A percentile compares a stretch with the other conserved stretches of the same genome.
Evolutionary conservation across 1,140 invertebrate species (phyloP).

Genomic region (Lepidurus arcticus): DNA sequence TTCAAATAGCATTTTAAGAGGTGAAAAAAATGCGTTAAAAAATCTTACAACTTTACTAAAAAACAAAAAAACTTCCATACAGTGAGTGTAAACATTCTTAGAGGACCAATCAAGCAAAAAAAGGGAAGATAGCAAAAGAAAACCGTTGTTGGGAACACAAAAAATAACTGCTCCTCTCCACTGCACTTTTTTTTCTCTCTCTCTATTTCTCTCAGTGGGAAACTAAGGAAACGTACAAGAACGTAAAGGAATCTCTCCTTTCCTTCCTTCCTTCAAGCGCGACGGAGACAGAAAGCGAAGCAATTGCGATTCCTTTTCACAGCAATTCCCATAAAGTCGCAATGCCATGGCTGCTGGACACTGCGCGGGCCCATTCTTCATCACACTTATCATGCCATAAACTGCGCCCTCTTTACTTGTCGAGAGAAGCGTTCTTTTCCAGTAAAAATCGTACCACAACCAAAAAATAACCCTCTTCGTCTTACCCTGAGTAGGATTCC

Average conservation of each 20-base stretch:
- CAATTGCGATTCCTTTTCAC: conserved; percentile 4
- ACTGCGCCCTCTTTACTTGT: conserved; percentile 1
- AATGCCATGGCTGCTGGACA: conserved; percentile 12
- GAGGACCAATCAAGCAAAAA: not conserved
- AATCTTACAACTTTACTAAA: too few species aligned
- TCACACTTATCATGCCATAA: conserved; percentile 16
- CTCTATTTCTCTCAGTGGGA: not conserved
- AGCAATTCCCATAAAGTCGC: conserved; percentile 1
- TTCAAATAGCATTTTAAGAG: too few species aligned
- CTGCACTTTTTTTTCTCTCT: not conserved
- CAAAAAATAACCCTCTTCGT: not conserved
- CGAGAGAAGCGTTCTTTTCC: not conserved
- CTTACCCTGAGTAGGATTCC: not conserved
- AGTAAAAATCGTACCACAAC: not conserved
- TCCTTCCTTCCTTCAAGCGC: not conserved
- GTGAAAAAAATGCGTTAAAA: too few species aligned
- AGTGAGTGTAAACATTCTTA: too few species aligned
- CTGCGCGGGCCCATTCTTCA: conserved; percentile 12
- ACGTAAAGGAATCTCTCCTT: not conserved
- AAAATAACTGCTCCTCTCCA: not conserved
- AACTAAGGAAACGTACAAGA: not conserved
- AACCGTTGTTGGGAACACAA: not conserved
- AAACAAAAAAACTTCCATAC: too few species aligned
- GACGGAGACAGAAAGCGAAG: conserved; percentile 3
- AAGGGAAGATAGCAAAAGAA: not conserved